Evolutionary conservation across 2,888 invertebrate genomes (phyloP), one percentile per base, ranked within the genome.

Genomic region (Thereva nobilitata): DNA sequence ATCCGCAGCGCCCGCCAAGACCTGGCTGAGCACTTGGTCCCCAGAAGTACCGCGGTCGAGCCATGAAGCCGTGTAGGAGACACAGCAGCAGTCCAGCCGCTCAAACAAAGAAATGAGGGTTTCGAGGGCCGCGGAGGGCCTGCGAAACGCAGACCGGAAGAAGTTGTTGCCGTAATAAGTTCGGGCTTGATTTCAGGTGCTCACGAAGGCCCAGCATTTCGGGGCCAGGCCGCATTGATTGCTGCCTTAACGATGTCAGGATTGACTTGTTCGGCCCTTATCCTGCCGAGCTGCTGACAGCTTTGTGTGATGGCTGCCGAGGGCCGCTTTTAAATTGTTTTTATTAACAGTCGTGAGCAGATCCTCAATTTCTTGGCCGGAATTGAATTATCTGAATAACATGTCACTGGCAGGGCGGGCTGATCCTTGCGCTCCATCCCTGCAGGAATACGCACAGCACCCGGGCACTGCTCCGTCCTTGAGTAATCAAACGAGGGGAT

Each of bases 261-360:
- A 40, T 53, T 57, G 57, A 59, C 50, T 59, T 38, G 42, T 44
- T 66, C 23, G 7, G 42, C n/a, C 38, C 40, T 34, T 35, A 42
- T 8, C 61, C 53, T 37, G 57, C 47, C 66, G 68, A 56, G 65
- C n/a, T 59, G 61, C 54, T 64, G 69, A 69, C 69, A 69, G 67
- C 59, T 69, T 69, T 69, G 67, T 23, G 23, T 64, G 54, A 57
- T 10, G 41, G 50, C 12, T 37, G 9, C 49, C 41, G 8, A 61
- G 40, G 50, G 41, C 61, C 61, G 42, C 41, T 61, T 50, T 34
- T 41, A 49, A 23, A 23, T 23, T 23, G 50, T 47, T 50, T 61
- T 50, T 42, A 61, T 50, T 49, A 61, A 61, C 41, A 23, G 50
- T 50, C 50, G 50, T n/a, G 37, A 61, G 50, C 6, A 61, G 61